Evolutionary conservation across 2,888 invertebrate genomes (phyloP).

Genomic region (Cryptocheilus praepositus): DNA sequence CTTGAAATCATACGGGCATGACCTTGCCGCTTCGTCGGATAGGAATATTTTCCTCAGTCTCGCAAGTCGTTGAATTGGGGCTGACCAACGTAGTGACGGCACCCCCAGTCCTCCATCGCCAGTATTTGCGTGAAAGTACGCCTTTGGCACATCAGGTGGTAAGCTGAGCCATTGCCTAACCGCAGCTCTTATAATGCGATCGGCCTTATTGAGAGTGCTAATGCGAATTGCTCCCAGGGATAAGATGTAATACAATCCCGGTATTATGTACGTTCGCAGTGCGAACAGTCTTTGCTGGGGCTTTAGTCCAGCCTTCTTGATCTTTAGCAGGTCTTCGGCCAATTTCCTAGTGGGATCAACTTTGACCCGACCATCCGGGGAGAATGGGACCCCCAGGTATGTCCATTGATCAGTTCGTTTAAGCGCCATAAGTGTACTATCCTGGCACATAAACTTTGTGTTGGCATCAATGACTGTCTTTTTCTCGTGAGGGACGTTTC

Average conservation of each 20-base stretch:
- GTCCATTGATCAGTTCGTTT: too few relatives aligned
- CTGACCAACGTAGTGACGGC: conserved; percentile 26
- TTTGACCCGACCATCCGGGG: too few relatives aligned
- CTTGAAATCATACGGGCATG: not conserved
- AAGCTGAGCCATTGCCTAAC: conserved; percentile 61
- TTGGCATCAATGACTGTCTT: conserved; percentile 14
- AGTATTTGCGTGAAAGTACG: conserved; percentile 60
- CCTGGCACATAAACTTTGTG: not conserved
- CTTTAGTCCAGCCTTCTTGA: conserved; percentile 34
- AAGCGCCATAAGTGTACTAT: too few relatives aligned
- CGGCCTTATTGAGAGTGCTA: conserved; percentile 54
- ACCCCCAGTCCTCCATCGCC: conserved; percentile 52
- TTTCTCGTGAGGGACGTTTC: conserved; percentile 25
- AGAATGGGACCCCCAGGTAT: too few relatives aligned
- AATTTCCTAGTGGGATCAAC: too few relatives aligned
- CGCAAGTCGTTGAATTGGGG: conserved; percentile 6
- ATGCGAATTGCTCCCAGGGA: conserved; percentile 54
- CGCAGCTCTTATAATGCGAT: conserved; percentile 57
- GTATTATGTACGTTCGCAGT: conserved; percentile 11
- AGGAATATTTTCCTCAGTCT: too few relatives aligned
- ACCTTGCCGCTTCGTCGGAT: not conserved
- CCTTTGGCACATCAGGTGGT: conserved; percentile 60
- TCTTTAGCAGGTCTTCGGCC: too few relatives aligned
- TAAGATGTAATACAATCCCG: conserved; percentile 64
- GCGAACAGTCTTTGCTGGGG: conserved; percentile 43